phyloP scores from a whole-genome alignment of 2,113 vertebrate genomes.

The Pao palembangensis region DNA sequence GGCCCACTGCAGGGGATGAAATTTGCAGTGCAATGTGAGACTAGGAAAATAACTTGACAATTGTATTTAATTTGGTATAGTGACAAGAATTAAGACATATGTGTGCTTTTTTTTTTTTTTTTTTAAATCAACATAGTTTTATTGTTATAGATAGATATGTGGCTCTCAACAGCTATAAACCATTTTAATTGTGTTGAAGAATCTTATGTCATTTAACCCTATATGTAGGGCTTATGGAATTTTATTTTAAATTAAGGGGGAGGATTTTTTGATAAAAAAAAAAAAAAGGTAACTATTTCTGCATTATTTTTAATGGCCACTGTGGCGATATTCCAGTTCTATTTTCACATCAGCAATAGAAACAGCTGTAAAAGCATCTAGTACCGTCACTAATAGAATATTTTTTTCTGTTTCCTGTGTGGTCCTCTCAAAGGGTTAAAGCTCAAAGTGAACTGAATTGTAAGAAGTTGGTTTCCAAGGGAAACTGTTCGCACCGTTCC shows the following conservation, averaged over 20 bases:
- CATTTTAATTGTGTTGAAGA: too few relatives aligned
- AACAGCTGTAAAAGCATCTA: background rate
- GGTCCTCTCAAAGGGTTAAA: constrained; percentile 77
- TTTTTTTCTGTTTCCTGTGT: constrained; percentile 50
- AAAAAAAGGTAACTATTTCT: constrained; percentile 20
- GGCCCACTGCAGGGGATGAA: constrained; percentile 27
- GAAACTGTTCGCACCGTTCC: constrained; percentile 85
- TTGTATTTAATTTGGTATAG: background rate
- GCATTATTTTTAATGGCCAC: constrained; percentile 1
- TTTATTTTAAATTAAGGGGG: background rate
- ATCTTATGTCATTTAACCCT: too few relatives aligned
- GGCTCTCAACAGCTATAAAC: too few relatives aligned
- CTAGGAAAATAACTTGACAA: background rate
- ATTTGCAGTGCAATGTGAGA: constrained; percentile 18
- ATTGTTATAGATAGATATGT: too few relatives aligned
- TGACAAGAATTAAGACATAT: background rate
- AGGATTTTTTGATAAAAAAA: background rate
- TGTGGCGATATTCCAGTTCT: background rate
- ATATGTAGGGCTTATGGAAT: too few relatives aligned
- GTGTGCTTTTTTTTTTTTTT: too few relatives aligned
- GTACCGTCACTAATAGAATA: constrained; percentile 3
- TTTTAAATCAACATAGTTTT: too few relatives aligned
- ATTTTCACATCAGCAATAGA: constrained; percentile 13
- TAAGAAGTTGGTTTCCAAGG: constrained; percentile 87
- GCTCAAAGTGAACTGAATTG: constrained; percentile 84